These are phyloP conservation scores for Charadrius vociferus DNA, from an alignment of 2,113 vertebrate genomes.

Conservation along the genomic window DNA sequence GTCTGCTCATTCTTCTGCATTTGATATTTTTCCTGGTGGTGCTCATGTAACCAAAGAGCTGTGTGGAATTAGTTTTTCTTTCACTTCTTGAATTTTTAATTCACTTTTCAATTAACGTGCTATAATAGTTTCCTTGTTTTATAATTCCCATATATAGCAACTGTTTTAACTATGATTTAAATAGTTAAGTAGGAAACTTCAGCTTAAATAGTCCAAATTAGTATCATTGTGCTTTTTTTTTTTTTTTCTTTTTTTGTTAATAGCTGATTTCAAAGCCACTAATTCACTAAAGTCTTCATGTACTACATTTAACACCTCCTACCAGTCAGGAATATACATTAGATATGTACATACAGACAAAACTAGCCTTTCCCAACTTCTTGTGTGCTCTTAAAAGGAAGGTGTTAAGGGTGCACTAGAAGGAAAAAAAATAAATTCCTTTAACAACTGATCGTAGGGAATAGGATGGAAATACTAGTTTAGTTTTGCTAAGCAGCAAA, in stretches of 20 bases:
- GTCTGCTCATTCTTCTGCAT: neutral
- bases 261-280: neutral
- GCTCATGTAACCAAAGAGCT: neutral
- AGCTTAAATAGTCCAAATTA: neutral
- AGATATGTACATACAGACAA: neutral
- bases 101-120: neutral
- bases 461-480: neutral
- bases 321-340: neutral
- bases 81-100: neutral
- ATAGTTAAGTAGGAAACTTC: neutral
- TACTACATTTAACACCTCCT: neutral
- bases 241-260: neutral
- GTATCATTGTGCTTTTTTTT: neutral
- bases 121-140: neutral
- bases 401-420: neutral
- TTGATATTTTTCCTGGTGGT: neutral
- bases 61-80: neutral
- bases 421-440: neutral
- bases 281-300: neutral
- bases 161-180: neutral
- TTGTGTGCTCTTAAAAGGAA: neutral
- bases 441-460: neutral
- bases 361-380: neutral
- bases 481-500: neutral
- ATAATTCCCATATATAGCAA: rapidly evolving